Base-by-base conservation (phyloP, 2,113 vertebrate genomes). In the Cinclus cinclus region DNA sequence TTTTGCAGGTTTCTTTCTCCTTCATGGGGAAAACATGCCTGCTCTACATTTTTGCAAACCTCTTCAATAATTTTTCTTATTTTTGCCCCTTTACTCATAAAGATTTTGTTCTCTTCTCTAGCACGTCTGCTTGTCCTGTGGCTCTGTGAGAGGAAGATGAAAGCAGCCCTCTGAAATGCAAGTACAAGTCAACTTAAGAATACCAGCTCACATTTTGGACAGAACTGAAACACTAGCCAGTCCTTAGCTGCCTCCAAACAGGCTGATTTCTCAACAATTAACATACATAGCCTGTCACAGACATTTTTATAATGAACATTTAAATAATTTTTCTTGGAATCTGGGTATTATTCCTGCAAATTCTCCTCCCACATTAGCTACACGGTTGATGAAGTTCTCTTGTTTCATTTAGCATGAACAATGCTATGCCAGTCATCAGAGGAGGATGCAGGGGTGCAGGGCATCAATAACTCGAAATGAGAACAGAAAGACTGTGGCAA, bases 391-490 rank as follows among this genome's bases (percentile, higher is more conserved):
- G 42, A 68, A 69, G 9, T n/a, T 87, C 33, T 83, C 63, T 65
- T 60, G 49, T 31, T 65, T 90, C 42, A 67, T 80, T 93, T 58
- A 63, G 25, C 42, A 35, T 13, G 46, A 85, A 62, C 42, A 88
- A 28, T 44, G 25, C 1, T 2, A 30, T 70, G 42, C 25, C 49
- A 46, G 37, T 44, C 53, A 60, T 23, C 62, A 58, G 55, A 59
- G 46, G 25, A 79, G 18, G 67, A 69, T 7, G 4, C 31, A 49
- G 24, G 35, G 60, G 14, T 25, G 35, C 37, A 44, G 19, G 31
- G 9, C 81, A 50, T 53, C 4, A 1, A 25, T 6, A 64, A 28
- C n/a, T 81, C 0, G 0, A 75, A 73, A 75, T 13, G 16, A 60
- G 49, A 56, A 41, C 53, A 74, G 63, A 41, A 76, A 30, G 37